Conservation (phyloP, 2,113 vertebrate species). For the Procavia capensis region DNA sequence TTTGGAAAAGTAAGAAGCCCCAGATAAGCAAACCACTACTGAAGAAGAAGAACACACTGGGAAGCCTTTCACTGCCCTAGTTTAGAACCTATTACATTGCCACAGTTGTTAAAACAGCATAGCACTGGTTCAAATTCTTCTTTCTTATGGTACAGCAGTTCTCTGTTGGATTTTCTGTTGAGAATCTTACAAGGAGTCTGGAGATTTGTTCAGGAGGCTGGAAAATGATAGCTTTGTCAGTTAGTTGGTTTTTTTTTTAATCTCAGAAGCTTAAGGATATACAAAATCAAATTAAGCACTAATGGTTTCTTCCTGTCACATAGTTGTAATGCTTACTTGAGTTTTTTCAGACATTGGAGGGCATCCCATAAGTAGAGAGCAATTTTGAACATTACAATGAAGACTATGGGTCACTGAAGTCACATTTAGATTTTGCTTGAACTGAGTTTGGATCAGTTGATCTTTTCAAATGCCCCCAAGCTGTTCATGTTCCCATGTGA, state of each 20-base stretch:
- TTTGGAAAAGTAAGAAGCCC: no score
- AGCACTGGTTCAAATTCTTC: background rate
- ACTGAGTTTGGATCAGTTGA: background rate
- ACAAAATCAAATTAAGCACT: slow-evolving; percentile 1
- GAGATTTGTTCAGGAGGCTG: background rate
- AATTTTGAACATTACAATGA: slow-evolving; percentile 36
- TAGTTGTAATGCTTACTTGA: slow-evolving; percentile 9
- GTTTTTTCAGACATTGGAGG: background rate
- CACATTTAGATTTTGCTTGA: background rate
- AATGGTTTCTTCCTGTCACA: background rate
- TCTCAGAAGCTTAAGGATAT: background rate
- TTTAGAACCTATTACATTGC: no score
- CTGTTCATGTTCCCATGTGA: background rate
- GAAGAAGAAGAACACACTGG: no score
- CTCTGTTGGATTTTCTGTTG: background rate
- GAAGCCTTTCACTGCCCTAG: no score
- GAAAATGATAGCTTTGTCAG: background rate
- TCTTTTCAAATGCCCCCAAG: background rate
- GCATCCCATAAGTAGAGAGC: background rate
- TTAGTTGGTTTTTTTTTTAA: background rate
- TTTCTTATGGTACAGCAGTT: background rate
- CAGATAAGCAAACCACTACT: no score
- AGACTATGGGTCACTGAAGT: background rate
- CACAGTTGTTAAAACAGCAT: no score
- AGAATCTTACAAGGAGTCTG: background rate